These are phyloP conservation scores for Ursus arctos DNA, from an alignment of 2,113 vertebrate species.

Conservation along the genomic window DNA sequence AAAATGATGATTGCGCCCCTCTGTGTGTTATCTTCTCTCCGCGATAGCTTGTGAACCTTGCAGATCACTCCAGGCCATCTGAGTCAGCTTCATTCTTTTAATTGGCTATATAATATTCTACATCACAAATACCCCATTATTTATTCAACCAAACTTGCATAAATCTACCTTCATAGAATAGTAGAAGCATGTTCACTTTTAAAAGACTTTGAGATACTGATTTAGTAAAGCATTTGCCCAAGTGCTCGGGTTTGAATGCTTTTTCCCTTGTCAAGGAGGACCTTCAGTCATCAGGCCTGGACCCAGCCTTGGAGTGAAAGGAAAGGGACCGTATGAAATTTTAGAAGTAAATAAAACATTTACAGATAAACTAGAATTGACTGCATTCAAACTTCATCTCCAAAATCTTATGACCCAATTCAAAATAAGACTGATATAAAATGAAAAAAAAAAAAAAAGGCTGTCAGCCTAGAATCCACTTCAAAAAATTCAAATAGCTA, in stretches of 20 bases:
- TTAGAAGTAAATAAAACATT: neutral
- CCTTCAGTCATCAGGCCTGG: neutral
- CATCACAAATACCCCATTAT: neutral
- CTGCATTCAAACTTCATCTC: neutral
- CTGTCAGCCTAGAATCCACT: neutral
- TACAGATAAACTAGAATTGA: neutral
- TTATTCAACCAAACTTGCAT: neutral
- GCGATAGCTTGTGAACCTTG: neutral
- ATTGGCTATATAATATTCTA: neutral
- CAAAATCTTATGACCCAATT: neutral
- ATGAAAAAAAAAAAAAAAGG: neutral
- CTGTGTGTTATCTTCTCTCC: neutral
- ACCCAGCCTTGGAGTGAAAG: neutral
- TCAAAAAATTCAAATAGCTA: neutral
- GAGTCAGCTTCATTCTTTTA: conserved; percentile 27
- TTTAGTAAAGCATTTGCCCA: neutral
- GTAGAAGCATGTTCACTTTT: conserved; percentile 21
- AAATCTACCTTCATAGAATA: neutral
- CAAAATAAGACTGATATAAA: neutral
- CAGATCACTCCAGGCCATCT: neutral
- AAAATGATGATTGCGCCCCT: neutral
- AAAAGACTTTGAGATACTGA: neutral
- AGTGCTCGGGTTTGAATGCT: neutral
- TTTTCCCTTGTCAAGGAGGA: neutral
- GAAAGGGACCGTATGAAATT: neutral